Conservation (phyloP, 2,113 vertebrate species). For the Grus americana region DNA sequence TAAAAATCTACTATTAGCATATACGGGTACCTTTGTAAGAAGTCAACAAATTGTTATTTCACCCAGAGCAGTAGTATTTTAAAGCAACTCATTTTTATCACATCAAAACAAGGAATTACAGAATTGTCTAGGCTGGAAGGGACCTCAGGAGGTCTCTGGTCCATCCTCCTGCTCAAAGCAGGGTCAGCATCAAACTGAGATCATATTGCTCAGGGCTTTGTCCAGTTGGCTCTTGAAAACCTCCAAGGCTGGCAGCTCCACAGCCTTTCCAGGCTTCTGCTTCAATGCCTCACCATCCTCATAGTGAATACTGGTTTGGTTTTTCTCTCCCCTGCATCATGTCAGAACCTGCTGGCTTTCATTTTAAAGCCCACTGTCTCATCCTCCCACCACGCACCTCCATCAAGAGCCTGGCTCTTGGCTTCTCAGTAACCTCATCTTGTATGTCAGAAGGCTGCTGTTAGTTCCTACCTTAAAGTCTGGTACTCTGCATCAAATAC, state of each 20-base stretch:
- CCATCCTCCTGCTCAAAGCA: not conserved
- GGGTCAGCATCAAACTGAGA: not conserved
- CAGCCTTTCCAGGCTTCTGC: not conserved
- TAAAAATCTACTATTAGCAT: not conserved
- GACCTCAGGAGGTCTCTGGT: not conserved
- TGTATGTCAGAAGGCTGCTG: not conserved
- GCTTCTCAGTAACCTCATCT: not conserved
- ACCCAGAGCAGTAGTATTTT: not conserved
- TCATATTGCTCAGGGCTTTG: not conserved
- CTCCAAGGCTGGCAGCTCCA: not conserved
- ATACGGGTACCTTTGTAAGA: not conserved
- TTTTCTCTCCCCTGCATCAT: rapidly evolving
- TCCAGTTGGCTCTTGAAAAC: not conserved
- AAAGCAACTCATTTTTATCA: not conserved
- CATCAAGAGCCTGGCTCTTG: not conserved
- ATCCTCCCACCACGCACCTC: not conserved
- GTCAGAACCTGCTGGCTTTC: not conserved
- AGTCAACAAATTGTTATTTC: not conserved
- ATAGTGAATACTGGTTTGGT: not conserved
- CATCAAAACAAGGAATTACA: not conserved
- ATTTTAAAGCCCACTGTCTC: not conserved
- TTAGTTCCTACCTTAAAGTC: not conserved
- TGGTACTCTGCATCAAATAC: not conserved
- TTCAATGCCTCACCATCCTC: not conserved
- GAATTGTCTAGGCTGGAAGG: not conserved